These are phyloP conservation scores for Kryptolebias marmoratus DNA, from an alignment of 2,113 vertebrate species.

Conservation along the genomic window DNA sequence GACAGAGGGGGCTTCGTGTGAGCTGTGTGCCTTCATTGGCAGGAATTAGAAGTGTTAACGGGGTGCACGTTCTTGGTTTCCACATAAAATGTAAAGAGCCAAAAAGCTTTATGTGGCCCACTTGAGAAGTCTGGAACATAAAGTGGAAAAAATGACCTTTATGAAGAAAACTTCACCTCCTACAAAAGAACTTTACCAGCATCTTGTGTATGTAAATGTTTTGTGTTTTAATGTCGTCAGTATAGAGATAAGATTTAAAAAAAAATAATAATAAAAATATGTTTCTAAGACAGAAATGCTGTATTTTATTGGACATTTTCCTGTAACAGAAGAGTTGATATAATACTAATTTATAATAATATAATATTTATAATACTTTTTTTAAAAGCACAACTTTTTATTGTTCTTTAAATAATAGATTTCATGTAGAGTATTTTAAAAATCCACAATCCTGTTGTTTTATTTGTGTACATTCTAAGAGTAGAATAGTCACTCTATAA, in stretches of 20 bases:
- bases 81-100: conserved; percentile 48
- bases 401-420: neutral
- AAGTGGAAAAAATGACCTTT: conserved; percentile 17
- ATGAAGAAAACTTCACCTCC: conserved; percentile 17
- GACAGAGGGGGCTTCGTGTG: neutral
- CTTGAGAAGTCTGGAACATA: conserved; percentile 28
- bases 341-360: too few species aligned
- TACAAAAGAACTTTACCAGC: neutral
- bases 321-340: too few species aligned
- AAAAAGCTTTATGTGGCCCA: conserved; percentile 33
- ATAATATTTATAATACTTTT: too few species aligned
- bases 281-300: neutral
- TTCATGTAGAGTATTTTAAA: too few species aligned
- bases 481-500: too few species aligned
- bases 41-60: conserved; percentile 17
- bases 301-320: too few species aligned
- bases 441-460: too few species aligned
- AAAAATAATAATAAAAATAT: neutral
- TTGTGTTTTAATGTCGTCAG: too few species aligned
- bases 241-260: neutral
- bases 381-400: too few species aligned
- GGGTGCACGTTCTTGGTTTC: conserved; percentile 35
- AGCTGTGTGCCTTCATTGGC: conserved; percentile 14
- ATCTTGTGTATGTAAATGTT: neutral
- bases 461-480: too few species aligned